Conservation (phyloP, 92 coral and sea anemone genomes). For the Desmophyllum pertusum region DNA sequence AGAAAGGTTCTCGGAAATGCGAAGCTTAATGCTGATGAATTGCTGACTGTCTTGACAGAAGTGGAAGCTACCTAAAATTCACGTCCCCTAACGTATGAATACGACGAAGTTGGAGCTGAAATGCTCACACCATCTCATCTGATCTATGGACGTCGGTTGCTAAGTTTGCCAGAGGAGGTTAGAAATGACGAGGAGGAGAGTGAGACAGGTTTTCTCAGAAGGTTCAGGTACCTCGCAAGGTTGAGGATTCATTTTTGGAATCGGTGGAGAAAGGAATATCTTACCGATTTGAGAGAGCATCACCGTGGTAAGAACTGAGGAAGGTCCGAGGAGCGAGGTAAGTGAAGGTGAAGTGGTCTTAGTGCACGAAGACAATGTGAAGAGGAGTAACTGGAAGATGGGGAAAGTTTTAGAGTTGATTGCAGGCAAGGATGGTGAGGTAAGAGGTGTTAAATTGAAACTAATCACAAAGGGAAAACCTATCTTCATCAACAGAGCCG, state of each 20-base stretch:
- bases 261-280: slow-evolving; percentile 39
- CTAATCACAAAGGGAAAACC: slow-evolving; percentile 35
- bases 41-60: slow-evolving; percentile 12
- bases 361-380: slow-evolving; percentile 51
- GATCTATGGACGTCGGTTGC: slow-evolving; percentile 29
- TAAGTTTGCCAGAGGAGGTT: too few relatives aligned
- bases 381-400: slow-evolving; percentile 35
- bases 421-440: slow-evolving; percentile 23
- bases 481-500: slow-evolving; percentile 17
- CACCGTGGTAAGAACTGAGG: slow-evolving; percentile 26
- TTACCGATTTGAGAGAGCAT: slow-evolving; percentile 25
- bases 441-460: slow-evolving; percentile 33
- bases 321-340: not conserved
- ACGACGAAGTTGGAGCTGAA: slow-evolving; percentile 38
- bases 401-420: slow-evolving; percentile 26
- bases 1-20: slow-evolving; percentile 31
- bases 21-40: slow-evolving; percentile 16
- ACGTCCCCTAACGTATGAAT: slow-evolving; percentile 32
- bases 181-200: slow-evolving; percentile 17
- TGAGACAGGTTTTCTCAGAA: slow-evolving; percentile 15
- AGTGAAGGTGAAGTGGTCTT: slow-evolving; percentile 30
- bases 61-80: slow-evolving; percentile 30
- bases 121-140: slow-evolving; percentile 41
- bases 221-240: slow-evolving; percentile 38
- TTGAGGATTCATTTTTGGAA: slow-evolving; percentile 40